These are phyloP conservation scores for Mamestra configurata DNA, from an alignment of 1,140 invertebrate species.

Conservation along the genomic window DNA sequence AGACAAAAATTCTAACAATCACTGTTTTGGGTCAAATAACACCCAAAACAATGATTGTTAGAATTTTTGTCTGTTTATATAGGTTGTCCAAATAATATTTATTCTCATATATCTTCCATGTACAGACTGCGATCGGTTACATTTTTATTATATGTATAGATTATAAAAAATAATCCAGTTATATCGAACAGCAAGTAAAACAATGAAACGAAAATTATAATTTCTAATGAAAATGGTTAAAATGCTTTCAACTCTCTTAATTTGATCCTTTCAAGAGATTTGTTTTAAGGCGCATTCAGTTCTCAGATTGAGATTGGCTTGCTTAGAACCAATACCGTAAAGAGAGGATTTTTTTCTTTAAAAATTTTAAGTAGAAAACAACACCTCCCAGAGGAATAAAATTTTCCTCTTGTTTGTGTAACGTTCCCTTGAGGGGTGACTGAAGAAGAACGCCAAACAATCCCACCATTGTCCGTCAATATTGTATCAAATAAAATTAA, in stretches of 20 bases:
- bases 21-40: too few relatives aligned
- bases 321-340: neutral
- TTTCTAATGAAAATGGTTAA: neutral
- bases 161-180: too few relatives aligned
- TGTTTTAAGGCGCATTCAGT: neutral
- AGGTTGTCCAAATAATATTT: too few relatives aligned
- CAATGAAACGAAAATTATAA: neutral
- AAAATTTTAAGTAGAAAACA: conserved; percentile 25
- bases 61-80: too few relatives aligned
- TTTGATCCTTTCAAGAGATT: neutral
- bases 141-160: too few relatives aligned
- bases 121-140: too few relatives aligned
- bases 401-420: conserved; percentile 17
- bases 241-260: neutral
- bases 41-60: too few relatives aligned
- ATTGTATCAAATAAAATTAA: conserved; percentile 13
- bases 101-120: too few relatives aligned
- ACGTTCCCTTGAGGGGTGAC: neutral
- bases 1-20: too few relatives aligned
- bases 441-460: neutral
- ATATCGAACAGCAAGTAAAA: too few relatives aligned
- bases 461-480: neutral
- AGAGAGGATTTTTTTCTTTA: neutral
- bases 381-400: neutral
- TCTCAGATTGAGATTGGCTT: conserved; percentile 15